Evolutionary conservation across 2,113 vertebrate species (phyloP), one percentile per base, ranked within the genome.

Genomic region (Bufo bufo): DNA sequence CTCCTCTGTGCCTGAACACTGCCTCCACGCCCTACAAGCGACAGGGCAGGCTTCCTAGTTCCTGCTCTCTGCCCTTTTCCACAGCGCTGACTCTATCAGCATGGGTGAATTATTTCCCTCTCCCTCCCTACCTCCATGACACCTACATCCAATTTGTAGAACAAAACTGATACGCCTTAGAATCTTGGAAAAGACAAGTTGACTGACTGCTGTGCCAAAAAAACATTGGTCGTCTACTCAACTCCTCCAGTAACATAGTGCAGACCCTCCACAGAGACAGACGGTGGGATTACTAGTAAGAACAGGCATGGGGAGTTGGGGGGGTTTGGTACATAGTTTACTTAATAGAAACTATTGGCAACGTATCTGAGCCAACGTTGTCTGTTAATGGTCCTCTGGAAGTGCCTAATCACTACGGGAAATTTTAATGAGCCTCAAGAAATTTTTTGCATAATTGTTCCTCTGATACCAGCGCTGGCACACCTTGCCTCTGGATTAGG

Each of bases 361-460:
- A 50, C 8, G 14, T 33, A 63, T 50, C 45, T 66, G 47, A 66
- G 19, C 43, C 45, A 33, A 11, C 10, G 43, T 17, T 81, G 56
- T 81, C 78, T 61, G 19, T 81, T 43, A 43, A 43, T 17, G 1
- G 6, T 43, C 23, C 14, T 75, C 33, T n/a, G 56, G 75, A 85
- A 84, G 72, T n/a, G 50, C 33, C 66, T 75, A 56, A 74, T 75
- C 71, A 50, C 58, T 61, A 45, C 14, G 77, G 45, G 43, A 58
- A 77, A 81, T 72, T 87, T 81, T 88, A 88, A 88, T 77, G 72
- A 89, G 72, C 49, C 58, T 58, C 58, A 49, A 78, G 59, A 89
- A 84, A 78, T 78, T 58, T n/a, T 84, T 78, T 52, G 52, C 74
- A 65, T 83, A 88, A 83, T 75, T 66, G 80, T 49, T 56, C 77